Conservation (phyloP, 92 coral and sea anemone genomes). For the Siderastrea radians region DNA sequence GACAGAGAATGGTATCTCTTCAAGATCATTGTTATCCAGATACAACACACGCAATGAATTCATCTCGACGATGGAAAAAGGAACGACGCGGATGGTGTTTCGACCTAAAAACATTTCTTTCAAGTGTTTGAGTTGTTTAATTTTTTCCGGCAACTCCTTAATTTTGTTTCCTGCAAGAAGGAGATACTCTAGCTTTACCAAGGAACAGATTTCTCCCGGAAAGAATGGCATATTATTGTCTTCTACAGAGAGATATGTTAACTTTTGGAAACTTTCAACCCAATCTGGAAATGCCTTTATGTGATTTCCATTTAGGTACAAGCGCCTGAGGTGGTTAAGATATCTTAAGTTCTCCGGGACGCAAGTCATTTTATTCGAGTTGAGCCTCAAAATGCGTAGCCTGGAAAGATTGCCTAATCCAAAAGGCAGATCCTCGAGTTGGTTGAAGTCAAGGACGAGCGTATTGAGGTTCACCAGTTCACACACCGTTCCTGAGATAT, state of each 20-base stretch:
- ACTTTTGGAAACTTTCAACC: conserved; percentile 73
- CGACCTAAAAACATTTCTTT: conserved; percentile 83
- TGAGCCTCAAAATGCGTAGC: conserved; percentile 70
- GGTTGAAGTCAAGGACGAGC: conserved; percentile 78
- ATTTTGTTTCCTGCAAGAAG: conserved; percentile 79
- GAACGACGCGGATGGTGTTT: conserved; percentile 61
- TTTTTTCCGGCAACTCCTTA: conserved; percentile 74
- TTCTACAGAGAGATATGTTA: conserved; percentile 77
- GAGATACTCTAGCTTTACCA: conserved; percentile 72
- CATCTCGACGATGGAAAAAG: conserved; percentile 76
- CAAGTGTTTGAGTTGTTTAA: conserved; percentile 61
- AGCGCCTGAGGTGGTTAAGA: conserved; percentile 60
- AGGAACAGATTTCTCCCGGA: conserved; percentile 77
- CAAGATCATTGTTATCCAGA: conserved; percentile 75
- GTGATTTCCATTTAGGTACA: conserved; percentile 73
- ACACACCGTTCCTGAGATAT: conserved; percentile 70
- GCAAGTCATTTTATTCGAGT: conserved; percentile 60
- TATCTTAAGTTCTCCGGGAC: conserved; percentile 73
- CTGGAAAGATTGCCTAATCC: conserved; percentile 57
- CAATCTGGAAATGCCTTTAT: conserved; percentile 79
- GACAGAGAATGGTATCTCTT: conserved; percentile 67
- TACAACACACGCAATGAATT: conserved; percentile 60
- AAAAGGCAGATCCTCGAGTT: conserved; percentile 65
- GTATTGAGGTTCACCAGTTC: conserved; percentile 75
- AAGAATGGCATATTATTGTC: conserved; percentile 72